Evolutionary conservation across 2,113 vertebrate species (phyloP).

Genomic region (Pantherophis guttatus): DNA sequence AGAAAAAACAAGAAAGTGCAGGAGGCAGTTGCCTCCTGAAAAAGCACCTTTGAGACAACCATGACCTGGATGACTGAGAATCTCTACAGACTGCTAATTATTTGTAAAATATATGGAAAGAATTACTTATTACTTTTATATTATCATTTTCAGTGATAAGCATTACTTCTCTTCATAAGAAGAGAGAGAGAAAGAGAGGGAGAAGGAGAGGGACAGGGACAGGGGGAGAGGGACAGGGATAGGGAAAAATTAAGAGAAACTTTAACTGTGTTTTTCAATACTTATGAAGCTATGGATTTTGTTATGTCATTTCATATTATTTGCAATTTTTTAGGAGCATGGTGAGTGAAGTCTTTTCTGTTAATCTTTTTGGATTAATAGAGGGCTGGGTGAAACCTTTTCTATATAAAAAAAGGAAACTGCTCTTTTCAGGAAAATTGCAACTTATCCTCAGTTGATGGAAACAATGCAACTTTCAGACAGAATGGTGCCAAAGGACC

Average conservation of each 20-base stretch:
- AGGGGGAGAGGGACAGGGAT: too few species aligned
- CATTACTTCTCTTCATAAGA: not conserved
- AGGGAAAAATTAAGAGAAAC: not conserved
- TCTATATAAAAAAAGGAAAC: constrained; percentile 51
- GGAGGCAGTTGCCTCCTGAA: too few species aligned
- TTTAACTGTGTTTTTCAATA: not conserved
- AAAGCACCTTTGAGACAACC: too few species aligned
- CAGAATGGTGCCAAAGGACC: constrained; percentile 63
- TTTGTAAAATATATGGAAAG: not conserved
- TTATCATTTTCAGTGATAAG: not conserved
- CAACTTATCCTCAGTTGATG: constrained; percentile 61
- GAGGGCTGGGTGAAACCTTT: constrained; percentile 46
- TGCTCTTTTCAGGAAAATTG: constrained; percentile 65
- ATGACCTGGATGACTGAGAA: too few species aligned
- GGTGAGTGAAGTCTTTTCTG: constrained; percentile 48
- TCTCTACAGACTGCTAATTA: too few species aligned
- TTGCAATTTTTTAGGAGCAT: constrained; percentile 23
- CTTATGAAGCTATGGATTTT: not conserved
- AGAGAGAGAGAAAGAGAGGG: not conserved
- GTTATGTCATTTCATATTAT: constrained; percentile 9
- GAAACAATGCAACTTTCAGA: constrained; percentile 69
- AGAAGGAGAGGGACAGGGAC: not conserved
- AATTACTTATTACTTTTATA: not conserved
- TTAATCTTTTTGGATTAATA: not conserved
- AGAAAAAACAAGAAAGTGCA: too few species aligned